Conservation (phyloP, 2,797 vertebrate genomes). For the Ceyx erithaca region DNA sequence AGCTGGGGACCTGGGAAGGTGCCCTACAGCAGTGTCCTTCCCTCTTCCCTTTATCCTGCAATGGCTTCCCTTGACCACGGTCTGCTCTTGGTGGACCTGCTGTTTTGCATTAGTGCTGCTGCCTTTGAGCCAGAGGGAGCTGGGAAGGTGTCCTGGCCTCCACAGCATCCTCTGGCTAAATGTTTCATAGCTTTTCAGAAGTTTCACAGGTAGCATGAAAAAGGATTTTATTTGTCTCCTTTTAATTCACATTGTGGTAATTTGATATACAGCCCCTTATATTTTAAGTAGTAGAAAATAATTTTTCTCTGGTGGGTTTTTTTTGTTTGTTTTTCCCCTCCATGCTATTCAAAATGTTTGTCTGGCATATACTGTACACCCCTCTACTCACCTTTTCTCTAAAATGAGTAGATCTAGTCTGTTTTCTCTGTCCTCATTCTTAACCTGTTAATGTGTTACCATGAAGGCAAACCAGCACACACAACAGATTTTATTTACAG, state of each 20-base stretch:
- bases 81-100: neutral
- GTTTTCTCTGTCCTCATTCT: neutral
- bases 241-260: neutral
- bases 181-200: neutral
- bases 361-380: rapidly evolving
- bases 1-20: neutral
- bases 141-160: neutral
- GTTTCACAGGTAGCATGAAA: neutral
- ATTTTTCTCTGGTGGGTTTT: neutral
- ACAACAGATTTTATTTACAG: rapidly evolving
- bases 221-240: neutral
- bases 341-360: neutral
- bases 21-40: neutral
- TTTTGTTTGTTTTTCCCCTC: neutral
- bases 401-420: neutral
- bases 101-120: no score
- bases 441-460: neutral
- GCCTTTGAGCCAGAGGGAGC: neutral
- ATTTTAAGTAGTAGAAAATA: neutral
- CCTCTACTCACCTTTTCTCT: neutral
- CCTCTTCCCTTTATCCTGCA: neutral
- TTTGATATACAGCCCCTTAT: neutral
- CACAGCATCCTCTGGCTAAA: neutral
- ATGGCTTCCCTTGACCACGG: rapidly evolving
- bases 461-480: neutral